Conservation (phyloP, 2,113 vertebrate species). For the Nerophis lumbriciformis region DNA sequence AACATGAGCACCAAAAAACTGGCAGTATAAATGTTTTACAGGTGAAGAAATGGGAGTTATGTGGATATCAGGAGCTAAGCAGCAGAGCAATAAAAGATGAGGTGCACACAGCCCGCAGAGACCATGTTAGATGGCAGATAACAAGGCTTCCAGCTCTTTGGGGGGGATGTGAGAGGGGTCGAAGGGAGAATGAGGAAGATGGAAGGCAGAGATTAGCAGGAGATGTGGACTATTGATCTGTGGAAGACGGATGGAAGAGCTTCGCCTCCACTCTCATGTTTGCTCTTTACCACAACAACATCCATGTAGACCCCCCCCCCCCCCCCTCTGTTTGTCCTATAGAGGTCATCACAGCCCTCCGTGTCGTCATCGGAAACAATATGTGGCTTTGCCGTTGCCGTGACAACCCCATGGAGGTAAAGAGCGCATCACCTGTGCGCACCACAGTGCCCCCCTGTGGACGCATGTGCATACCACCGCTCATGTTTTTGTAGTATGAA, state of each 20-base stretch:
- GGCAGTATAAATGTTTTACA: no score
- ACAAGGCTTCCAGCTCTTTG: background rate
- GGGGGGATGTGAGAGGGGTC: constrained; percentile 29
- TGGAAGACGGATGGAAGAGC: constrained; percentile 51
- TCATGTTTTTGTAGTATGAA: no score
- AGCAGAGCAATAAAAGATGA: background rate
- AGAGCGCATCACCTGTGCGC: background rate
- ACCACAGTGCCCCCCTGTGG: constrained; percentile 26
- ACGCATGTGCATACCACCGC: background rate
- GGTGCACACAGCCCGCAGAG: background rate
- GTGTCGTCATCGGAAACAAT: background rate
- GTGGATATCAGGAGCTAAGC: no score
- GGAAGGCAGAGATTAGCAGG: constrained; percentile 18
- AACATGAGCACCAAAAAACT: no score
- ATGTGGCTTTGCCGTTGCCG: constrained; percentile 13
- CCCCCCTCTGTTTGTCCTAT: constrained; percentile 10
- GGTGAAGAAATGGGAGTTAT: no score
- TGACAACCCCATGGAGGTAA: constrained; percentile 12
- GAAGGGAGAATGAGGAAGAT: constrained; percentile 23
- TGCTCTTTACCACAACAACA: constrained; percentile 8
- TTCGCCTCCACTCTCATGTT: constrained; percentile 15
- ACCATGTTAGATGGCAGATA: constrained; percentile 8
- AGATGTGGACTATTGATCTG: constrained; percentile 50
- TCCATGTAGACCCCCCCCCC: constrained; percentile 20
- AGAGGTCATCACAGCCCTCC: background rate